Evolutionary conservation across 2,113 vertebrate species (phyloP), one percentile per base, ranked within the genome.

Genomic region (Vanacampus margaritifer): DNA sequence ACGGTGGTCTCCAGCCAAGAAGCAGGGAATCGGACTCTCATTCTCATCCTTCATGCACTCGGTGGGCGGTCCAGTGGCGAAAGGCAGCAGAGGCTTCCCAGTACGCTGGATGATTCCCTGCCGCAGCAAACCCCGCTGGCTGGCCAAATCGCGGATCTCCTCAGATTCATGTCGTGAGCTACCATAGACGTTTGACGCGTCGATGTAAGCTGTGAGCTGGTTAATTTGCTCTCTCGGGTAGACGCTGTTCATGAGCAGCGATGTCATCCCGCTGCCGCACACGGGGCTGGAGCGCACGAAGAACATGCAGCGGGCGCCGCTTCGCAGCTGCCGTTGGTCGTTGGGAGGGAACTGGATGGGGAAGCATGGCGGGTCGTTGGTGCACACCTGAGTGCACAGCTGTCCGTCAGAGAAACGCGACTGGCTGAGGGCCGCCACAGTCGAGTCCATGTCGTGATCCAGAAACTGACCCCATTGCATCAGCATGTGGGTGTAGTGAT

Each of bases 401-500:
- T 97, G 95, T 32, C 97, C 96, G 2, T 99, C 97, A 0, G 95
- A 99, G 90, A 99, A 99, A 11, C 97, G 93, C 0, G 96, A 96
- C 84, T 99, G 95, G 67, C 97, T 99, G 54, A 99, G 91, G 0
- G 97, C 94, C 11, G 87, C 94, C 72, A 99, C 97, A 0, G 97
- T 99, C 3, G 95, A 93, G 82, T 98, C 97, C 77, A 99, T 79
- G 78, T 99, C 97, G 0, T 99, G 97, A 88, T 99, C 97, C 3
- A 99, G 90, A 79, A 99, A 99, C 88, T 99, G 97, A 37, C 97
- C 97, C 97, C 97, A 99, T 81, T 99, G 97, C 97, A 99, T 99
- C 10, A 97, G 89, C 93, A 99, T 98, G 88, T 99, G 97, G 0
- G 96, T 98, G 89, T 94, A 98, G 51, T 93, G 93, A 61, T 92